Evolutionary conservation across 2,113 vertebrate genomes (phyloP), one percentile per base, ranked within the genome.

Genomic region (Toxotes jaculatrix): DNA sequence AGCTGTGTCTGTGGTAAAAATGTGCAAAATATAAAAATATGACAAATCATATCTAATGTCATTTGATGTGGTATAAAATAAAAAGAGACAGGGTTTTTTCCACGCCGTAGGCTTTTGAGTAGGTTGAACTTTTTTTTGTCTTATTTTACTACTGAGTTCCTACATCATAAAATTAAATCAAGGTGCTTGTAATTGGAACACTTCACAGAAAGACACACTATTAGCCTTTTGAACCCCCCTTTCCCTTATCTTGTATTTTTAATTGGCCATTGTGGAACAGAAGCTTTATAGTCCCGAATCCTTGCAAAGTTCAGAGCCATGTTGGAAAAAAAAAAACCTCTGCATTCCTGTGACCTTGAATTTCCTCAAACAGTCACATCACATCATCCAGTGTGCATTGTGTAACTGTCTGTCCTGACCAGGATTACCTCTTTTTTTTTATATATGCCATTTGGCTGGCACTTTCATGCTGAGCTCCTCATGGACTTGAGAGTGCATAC

Each of bases 401-500:
- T 82, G 77, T 88, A 83, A 79, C 62, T 3, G 63, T 56, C 36
- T 64, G 57, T 63, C 62, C 38, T 68, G 19, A 67, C 61, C 70
- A 81, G 80, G 77, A 86, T 88, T 87, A 78, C 68, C 56, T 77
- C 34, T 83, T 47, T 74, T 36, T 27, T 27, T 27, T 27, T 27
- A 36, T 43, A 13, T 56, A 5, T 81, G 72, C 81, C 81, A 74
- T 91, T 87, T 61, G 82, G 71, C 76, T 64, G 71, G 61, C 89
- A 51, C 88, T 83, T 82, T 82, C 71, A 70, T 82, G 77, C 80
- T 2, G 76, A 75, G 85, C 85, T 86, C 85, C 87, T 80, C 3
- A 4, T 56, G 80, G 85, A 87, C 71, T 57, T 73, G 38, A 87
- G 81, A 90, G 88, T 89, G 88, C 82, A 79, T 77, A 45, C 82